Percentiles rank a stretch among this genome's conserved stretches.
phyloP scores from a whole-genome alignment of 2,888 invertebrate species.

The Ptilodon capucinus region DNA sequence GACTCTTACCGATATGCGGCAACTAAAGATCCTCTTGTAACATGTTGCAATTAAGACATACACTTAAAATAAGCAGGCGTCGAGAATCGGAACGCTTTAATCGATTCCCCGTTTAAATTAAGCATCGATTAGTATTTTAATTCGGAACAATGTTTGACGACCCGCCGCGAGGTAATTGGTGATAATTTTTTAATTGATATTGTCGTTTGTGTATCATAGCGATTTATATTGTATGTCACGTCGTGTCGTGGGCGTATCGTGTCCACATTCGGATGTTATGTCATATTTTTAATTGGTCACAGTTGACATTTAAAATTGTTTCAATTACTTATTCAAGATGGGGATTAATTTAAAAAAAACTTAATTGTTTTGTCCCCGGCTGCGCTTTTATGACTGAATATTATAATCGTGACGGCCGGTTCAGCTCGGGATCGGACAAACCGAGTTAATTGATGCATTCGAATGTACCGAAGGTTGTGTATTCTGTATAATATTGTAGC shows the following conservation, averaged over 20 bases:
- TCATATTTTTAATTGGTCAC: slow-evolving; percentile 46
- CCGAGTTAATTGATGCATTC: slow-evolving; percentile 32
- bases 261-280: slow-evolving; percentile 22
- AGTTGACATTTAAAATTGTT: slow-evolving; percentile 45
- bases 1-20: slow-evolving; percentile 42
- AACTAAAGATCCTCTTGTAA: slow-evolving; percentile 37
- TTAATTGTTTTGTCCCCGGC: slow-evolving; percentile 37
- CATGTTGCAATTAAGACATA: slow-evolving; percentile 66
- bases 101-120: slow-evolving; percentile 56
- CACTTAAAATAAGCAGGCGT: slow-evolving; percentile 55
- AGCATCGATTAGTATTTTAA: slow-evolving; percentile 66
- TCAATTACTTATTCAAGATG: slow-evolving; percentile 45
- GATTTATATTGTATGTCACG: slow-evolving; percentile 41
- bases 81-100: slow-evolving; percentile 55
- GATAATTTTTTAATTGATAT: slow-evolving; percentile 70
- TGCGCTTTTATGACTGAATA: slow-evolving; percentile 38
- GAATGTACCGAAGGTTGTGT: slow-evolving; percentile 25
- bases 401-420: slow-evolving; percentile 30
- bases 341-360: slow-evolving; percentile 31
- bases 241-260: slow-evolving; percentile 27
- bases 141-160: slow-evolving; percentile 60
- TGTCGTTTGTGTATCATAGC: slow-evolving; percentile 36
- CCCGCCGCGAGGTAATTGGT: slow-evolving; percentile 68
- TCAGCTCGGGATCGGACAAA: slow-evolving; percentile 26
- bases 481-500: slow-evolving; percentile 17